phyloP scores from a whole-genome alignment of 2,797 vertebrate genomes.

The Tiaroga cobitis region DNA sequence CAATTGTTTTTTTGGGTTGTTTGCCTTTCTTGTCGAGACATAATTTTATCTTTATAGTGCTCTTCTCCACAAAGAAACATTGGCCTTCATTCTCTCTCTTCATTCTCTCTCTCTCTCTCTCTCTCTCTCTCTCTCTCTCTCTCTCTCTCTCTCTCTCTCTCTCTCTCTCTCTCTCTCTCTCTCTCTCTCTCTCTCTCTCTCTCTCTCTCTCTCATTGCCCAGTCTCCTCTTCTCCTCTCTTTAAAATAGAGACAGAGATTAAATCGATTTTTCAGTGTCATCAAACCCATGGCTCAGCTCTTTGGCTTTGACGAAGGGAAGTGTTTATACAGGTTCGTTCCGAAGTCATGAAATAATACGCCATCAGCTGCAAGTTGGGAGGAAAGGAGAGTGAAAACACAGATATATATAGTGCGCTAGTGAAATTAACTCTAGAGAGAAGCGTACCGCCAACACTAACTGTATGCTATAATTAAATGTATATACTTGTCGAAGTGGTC shows the following conservation, averaged over 20 bases:
- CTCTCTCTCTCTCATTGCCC: conserved; percentile 38
- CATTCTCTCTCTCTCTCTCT: conserved; percentile 45
- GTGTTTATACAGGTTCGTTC: conserved; percentile 52
- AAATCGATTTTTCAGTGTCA: conserved; percentile 65
- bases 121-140: conserved; percentile 48
- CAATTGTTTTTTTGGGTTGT: conserved; percentile 15
- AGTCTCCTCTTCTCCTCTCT: conserved; percentile 54
- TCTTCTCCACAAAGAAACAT: not conserved
- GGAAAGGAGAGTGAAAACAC: not conserved
- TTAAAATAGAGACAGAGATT: conserved; percentile 62
- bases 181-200: conserved; percentile 35
- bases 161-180: conserved; percentile 42
- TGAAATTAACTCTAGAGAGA: no score
- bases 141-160: conserved; percentile 48
- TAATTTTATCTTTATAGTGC: conserved; percentile 39
- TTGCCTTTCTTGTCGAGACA: conserved; percentile 27
- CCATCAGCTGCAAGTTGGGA: not conserved
- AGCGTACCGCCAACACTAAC: no score
- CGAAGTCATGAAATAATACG: conserved; percentile 35
- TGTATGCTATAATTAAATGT: no score
- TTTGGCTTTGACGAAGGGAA: conserved; percentile 56
- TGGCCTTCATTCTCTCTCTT: conserved; percentile 36
- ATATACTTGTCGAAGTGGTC: no score
- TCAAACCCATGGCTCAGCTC: conserved; percentile 62
- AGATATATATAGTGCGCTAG: no score